Evolutionary conservation across 2,797 vertebrate species (phyloP).

Genomic region (Enteromius trimaculatus): DNA sequence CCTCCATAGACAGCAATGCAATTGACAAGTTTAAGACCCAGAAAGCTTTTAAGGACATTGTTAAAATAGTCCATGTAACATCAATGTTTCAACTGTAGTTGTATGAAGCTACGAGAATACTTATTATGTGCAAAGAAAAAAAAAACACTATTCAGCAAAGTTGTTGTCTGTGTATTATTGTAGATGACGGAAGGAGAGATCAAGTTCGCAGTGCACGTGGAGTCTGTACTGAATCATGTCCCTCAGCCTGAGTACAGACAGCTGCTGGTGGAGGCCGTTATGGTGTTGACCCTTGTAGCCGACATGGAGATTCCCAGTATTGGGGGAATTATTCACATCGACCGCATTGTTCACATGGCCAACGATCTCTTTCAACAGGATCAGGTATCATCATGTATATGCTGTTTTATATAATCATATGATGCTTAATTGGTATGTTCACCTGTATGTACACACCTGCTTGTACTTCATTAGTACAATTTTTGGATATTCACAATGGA

Average conservation of each 20-base stretch:
- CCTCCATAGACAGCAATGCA: neutral
- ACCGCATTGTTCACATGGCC: slow-evolving; percentile 91
- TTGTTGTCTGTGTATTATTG: slow-evolving; percentile 15
- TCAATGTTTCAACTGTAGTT: neutral
- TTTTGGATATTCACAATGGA: neutral
- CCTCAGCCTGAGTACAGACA: slow-evolving; percentile 97
- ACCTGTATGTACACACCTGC: neutral
- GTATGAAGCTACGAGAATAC: neutral
- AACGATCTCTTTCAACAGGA: slow-evolving; percentile 94
- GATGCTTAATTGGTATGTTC: neutral
- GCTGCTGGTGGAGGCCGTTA: slow-evolving; percentile 92
- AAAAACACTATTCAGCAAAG: neutral
- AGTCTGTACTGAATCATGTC: slow-evolving; percentile 94
- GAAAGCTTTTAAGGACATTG: neutral
- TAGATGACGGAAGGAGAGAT: slow-evolving; percentile 97
- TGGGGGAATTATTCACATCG: slow-evolving; percentile 90
- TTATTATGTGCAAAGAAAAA: neutral
- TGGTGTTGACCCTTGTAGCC: slow-evolving; percentile 89
- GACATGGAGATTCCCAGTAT: slow-evolving; percentile 91
- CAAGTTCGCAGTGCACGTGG: slow-evolving; percentile 97
- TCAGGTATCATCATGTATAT: slow-evolving; percentile 79
- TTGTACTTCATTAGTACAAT: neutral
- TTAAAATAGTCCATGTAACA: neutral
- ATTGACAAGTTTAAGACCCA: neutral
- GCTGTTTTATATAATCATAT: neutral